phyloP scores from a whole-genome alignment of 2,797 vertebrate species.

The Aeoliscus strigatus region DNA sequence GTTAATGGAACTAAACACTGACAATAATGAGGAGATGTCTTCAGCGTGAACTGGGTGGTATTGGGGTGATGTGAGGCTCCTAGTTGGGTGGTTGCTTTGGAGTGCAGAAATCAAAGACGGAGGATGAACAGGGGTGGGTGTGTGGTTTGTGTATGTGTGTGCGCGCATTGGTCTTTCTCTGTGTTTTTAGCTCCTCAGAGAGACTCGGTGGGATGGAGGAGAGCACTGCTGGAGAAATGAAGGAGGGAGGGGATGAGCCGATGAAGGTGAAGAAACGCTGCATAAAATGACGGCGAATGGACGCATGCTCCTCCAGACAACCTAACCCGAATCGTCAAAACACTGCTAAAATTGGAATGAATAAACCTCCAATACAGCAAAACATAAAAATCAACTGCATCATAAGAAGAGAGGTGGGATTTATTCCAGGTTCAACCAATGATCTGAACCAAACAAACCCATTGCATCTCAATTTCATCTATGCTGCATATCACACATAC shows the following conservation, averaged over 20 bases:
- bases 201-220: slow-evolving; percentile 22
- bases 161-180: too few relatives aligned
- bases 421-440: too few relatives aligned
- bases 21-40: slow-evolving; percentile 17
- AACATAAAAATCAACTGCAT: too few relatives aligned
- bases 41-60: slow-evolving; percentile 11
- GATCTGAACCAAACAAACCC: too few relatives aligned
- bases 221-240: slow-evolving; percentile 12
- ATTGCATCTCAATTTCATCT: too few relatives aligned
- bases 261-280: slow-evolving; percentile 35
- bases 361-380: too few relatives aligned
- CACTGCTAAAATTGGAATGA: too few relatives aligned
- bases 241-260: slow-evolving; percentile 22
- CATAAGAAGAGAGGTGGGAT: too few relatives aligned
- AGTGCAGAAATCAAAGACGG: slow-evolving; percentile 46
- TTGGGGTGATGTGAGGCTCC: slow-evolving; percentile 6
- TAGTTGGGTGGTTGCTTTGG: slow-evolving; percentile 18
- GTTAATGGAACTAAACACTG: slow-evolving; percentile 25
- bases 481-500: too few relatives aligned
- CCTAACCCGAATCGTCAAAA: too few relatives aligned
- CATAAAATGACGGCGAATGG: slow-evolving; percentile 18
- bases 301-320: too few relatives aligned
- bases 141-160: slow-evolving; percentile 3
- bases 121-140: too few relatives aligned
- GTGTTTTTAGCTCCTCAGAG: slow-evolving; percentile 29